Conservation (phyloP, 2,113 vertebrate species). For the Cynopterus brachyotis region DNA sequence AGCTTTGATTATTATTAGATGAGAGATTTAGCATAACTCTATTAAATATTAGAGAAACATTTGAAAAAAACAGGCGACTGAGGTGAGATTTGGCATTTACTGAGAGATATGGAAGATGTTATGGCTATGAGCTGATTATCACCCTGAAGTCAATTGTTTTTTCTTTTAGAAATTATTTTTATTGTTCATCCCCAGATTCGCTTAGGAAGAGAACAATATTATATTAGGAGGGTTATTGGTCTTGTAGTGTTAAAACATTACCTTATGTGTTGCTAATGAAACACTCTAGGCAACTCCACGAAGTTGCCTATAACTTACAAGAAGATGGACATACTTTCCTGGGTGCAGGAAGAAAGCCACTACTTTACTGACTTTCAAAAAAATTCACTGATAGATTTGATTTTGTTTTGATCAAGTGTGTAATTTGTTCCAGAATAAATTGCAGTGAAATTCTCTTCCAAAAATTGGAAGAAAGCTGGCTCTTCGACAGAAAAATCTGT, state of each 20-base stretch:
- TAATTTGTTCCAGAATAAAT: background rate
- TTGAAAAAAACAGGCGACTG: background rate
- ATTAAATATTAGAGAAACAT: background rate
- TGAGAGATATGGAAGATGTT: background rate
- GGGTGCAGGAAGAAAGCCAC: background rate
- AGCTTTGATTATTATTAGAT: background rate
- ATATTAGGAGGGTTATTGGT: background rate
- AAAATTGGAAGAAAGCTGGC: background rate
- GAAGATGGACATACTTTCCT: background rate
- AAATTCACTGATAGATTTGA: background rate
- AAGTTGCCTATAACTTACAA: background rate
- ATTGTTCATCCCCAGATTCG: background rate
- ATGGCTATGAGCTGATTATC: background rate
- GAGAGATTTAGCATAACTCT: background rate
- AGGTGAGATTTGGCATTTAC: background rate
- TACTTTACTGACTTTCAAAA: background rate
- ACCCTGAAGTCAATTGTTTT: background rate
- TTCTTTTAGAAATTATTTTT: constrained; percentile 35
- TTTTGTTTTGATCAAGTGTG: background rate
- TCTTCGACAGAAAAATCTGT: background rate
- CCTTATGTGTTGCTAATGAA: background rate
- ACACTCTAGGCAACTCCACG: background rate
- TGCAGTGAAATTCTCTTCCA: background rate
- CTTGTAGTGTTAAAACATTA: background rate
- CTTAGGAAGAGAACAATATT: background rate